Percentiles rank a stretch among this genome's conserved stretches.
These are phyloP conservation scores for Eurystomus glaucurus DNA, from an alignment of 2,797 vertebrate species.

Conservation along the genomic window DNA sequence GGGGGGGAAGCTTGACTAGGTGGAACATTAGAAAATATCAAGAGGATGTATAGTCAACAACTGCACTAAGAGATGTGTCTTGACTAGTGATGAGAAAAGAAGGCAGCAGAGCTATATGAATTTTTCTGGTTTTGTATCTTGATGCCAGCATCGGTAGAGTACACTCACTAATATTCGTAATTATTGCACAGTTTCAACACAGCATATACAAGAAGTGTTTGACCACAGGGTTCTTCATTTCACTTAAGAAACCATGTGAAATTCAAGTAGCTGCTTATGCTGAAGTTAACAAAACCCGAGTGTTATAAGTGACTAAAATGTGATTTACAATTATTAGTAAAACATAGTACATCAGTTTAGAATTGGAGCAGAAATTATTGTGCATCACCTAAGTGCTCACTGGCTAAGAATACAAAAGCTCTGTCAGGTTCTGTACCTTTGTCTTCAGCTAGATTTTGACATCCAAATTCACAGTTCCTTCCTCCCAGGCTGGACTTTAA, in stretches of 20 bases:
- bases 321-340: not conserved
- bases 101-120: not conserved
- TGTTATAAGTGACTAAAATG: not conserved
- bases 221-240: not conserved
- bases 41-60: not conserved
- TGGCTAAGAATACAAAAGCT: not conserved
- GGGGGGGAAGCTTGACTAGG: not conserved
- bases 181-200: not conserved
- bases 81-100: not conserved
- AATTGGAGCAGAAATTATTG: not conserved
- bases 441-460: not conserved
- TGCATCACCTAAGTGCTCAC: not conserved
- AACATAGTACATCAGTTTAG: not conserved
- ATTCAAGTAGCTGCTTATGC: not conserved
- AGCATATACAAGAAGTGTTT: not conserved
- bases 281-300: not conserved
- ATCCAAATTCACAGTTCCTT: fast-evolving
- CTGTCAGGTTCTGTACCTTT: not conserved
- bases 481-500: not conserved
- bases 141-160: not conserved
- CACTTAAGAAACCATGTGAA: not conserved
- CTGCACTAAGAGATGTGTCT: not conserved
- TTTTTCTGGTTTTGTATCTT: not conserved
- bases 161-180: not conserved
- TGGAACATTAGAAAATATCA: not conserved